phyloP scores from a whole-genome alignment of 2,113 vertebrate species.

The Hyaena hyaena region DNA sequence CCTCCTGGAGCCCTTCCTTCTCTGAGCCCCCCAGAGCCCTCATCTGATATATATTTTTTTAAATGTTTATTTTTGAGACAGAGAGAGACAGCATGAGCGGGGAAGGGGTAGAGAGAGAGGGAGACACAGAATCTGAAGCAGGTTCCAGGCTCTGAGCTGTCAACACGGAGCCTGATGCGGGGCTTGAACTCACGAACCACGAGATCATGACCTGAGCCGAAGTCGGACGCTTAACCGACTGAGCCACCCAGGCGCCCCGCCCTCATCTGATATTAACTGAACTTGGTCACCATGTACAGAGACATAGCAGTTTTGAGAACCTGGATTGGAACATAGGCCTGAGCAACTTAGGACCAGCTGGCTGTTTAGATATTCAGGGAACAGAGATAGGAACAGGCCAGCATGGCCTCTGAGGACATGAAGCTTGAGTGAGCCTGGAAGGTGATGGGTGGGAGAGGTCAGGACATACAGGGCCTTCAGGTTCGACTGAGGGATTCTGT shows the following conservation, averaged over 20 bases:
- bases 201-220: too few relatives aligned
- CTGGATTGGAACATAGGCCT: background rate
- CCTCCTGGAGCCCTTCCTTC: background rate
- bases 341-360: background rate
- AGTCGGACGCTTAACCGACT: too few relatives aligned
- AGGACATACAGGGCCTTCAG: background rate
- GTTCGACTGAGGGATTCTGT: background rate
- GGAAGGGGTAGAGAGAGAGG: too few relatives aligned
- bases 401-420: background rate
- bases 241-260: background rate
- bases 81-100: too few relatives aligned
- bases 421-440: background rate
- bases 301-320: constrained; percentile 29
- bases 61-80: too few relatives aligned
- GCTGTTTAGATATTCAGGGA: background rate
- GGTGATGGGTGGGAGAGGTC: background rate
- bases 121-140: too few relatives aligned
- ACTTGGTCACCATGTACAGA: background rate
- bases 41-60: background rate
- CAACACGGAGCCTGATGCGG: too few relatives aligned
- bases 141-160: too few relatives aligned
- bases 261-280: constrained; percentile 13
- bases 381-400: background rate
- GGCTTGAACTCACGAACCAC: too few relatives aligned
- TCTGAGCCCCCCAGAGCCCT: background rate